Conservation (phyloP, 2,888 invertebrate genomes). For the Polyommatus icarus region DNA sequence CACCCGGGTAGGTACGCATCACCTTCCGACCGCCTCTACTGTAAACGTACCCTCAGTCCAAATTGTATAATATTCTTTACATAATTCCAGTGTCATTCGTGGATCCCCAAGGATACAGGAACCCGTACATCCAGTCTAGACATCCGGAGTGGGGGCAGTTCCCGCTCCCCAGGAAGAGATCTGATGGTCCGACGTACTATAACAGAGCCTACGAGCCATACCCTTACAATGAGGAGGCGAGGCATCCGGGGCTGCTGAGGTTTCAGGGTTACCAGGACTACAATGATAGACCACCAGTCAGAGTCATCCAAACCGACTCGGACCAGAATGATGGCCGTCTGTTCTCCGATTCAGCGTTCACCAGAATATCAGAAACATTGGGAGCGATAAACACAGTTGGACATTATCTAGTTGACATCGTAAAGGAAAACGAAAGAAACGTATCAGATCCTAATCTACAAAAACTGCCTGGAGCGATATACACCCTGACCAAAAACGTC, state of each 20-base stretch:
- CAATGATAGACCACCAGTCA: constrained; percentile 53
- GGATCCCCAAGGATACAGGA: constrained; percentile 57
- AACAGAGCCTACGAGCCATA: constrained; percentile 42
- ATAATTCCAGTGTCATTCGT: constrained; percentile 60
- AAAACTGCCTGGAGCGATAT: constrained; percentile 85
- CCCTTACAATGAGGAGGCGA: constrained; percentile 50
- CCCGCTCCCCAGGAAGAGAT: constrained; percentile 68
- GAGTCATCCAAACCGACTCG: constrained; percentile 53
- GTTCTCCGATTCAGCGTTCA: constrained; percentile 82
- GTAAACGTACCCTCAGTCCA: not conserved
- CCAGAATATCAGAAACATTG: constrained; percentile 82
- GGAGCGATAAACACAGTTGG: constrained; percentile 94
- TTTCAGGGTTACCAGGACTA: constrained; percentile 49
- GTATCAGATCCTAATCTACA: constrained; percentile 67
- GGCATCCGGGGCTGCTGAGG: constrained; percentile 42
- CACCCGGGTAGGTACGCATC: constrained; percentile 79
- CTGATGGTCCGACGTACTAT: constrained; percentile 52
- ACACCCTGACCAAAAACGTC: constrained; percentile 90
- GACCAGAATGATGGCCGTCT: constrained; percentile 72
- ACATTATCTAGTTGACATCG: constrained; percentile 91
- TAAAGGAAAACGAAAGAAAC: constrained; percentile 71
- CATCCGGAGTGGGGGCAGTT: constrained; percentile 70
- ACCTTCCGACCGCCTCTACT: constrained; percentile 36
- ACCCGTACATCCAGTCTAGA: constrained; percentile 55
- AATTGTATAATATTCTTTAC: constrained; percentile 4